phyloP scores from a whole-genome alignment of 1,140 invertebrate genomes.

The Sycophila sp. region DNA sequence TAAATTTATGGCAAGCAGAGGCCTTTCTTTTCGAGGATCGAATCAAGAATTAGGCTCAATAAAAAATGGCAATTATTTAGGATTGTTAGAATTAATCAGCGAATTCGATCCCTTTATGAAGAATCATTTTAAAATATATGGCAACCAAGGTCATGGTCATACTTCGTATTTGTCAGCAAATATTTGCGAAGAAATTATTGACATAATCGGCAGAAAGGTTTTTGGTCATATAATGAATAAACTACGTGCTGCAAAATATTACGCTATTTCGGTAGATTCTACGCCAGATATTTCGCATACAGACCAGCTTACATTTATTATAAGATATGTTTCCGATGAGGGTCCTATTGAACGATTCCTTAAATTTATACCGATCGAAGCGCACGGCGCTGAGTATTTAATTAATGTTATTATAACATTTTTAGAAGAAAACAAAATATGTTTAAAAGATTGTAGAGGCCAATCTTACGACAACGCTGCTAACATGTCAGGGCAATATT shows the following conservation, averaged over 20 bases:
- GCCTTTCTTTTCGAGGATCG: not conserved
- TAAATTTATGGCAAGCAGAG: not conserved
- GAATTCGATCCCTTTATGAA: constrained; percentile 55
- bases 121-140: constrained; percentile 49
- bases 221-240: constrained; percentile 42
- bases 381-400: constrained; percentile 42
- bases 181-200: constrained; percentile 45
- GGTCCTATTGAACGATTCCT: constrained; percentile 21
- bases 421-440: constrained; percentile 45
- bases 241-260: constrained; percentile 54
- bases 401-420: constrained; percentile 42
- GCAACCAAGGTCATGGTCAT: constrained; percentile 43
- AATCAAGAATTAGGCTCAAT: constrained; percentile 40
- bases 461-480: constrained; percentile 53
- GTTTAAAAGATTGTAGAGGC: constrained; percentile 52
- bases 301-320: constrained; percentile 41
- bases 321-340: constrained; percentile 38
- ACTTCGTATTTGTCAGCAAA: constrained; percentile 42
- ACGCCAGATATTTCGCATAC: constrained; percentile 54
- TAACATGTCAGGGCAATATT: constrained; percentile 53
- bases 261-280: constrained; percentile 55
- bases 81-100: constrained; percentile 50
- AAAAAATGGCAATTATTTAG: constrained; percentile 48
- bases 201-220: constrained; percentile 47
- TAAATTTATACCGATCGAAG: constrained; percentile 23